These are phyloP conservation scores for Atta texana DNA, from an alignment of 1,140 invertebrate species.

Conservation along the genomic window DNA sequence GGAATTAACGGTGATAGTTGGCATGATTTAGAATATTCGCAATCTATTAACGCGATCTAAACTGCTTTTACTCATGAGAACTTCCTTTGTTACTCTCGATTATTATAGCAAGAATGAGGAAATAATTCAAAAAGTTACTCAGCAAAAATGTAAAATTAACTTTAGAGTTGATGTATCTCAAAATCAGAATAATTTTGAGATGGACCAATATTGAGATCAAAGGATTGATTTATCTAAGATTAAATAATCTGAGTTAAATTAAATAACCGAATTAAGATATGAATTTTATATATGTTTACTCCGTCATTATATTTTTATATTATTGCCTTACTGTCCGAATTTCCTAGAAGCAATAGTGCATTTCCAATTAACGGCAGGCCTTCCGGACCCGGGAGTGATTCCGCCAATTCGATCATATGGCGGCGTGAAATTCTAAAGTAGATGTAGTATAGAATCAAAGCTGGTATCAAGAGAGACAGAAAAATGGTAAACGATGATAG, in stretches of 20 bases:
- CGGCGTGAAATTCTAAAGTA: conserved; percentile 91
- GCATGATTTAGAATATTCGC: background rate
- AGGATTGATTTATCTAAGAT: background rate
- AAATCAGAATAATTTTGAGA: background rate
- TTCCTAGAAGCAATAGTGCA: conserved; percentile 90
- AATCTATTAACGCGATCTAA: background rate
- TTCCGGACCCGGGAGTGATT: conserved; percentile 89
- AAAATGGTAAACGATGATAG: conserved; percentile 88
- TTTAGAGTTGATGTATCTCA: too few species aligned
- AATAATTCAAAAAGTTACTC: background rate
- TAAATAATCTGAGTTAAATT: background rate
- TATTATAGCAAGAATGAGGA: background rate
- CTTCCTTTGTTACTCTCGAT: background rate
- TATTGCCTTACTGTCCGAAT: conserved; percentile 87
- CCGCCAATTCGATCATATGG: conserved; percentile 90
- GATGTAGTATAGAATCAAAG: conserved; percentile 89
- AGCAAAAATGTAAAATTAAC: background rate
- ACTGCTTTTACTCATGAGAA: background rate
- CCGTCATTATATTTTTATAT: background rate
- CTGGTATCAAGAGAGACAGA: conserved; percentile 90
- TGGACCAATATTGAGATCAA: background rate
- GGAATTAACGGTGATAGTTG: background rate
- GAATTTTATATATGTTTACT: background rate
- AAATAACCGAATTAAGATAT: background rate
- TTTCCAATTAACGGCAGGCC: conserved; percentile 91